Evolutionary conservation across 92 coral and sea anemone genomes (phyloP).

Genomic region (Meandrina meandrites): DNA sequence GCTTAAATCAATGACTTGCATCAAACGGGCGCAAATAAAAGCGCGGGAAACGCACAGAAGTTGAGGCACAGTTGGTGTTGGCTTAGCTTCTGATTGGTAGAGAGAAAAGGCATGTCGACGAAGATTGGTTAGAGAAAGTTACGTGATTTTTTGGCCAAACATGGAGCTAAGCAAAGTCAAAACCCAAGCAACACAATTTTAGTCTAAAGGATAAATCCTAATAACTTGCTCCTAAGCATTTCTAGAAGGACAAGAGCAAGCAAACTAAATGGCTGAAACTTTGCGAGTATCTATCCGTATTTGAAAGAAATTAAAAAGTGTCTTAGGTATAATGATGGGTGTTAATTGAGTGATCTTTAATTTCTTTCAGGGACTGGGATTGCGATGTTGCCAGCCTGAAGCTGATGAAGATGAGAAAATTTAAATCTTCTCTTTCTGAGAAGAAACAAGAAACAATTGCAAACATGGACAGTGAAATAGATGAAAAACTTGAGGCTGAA

Average conservation of each 20-base stretch:
- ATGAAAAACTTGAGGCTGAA: conserved; percentile 1
- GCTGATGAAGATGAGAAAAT: conserved; percentile 78
- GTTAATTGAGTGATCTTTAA: background rate
- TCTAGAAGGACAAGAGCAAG: background rate
- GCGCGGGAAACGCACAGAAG: background rate
- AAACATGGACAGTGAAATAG: background rate
- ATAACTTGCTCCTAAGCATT: background rate
- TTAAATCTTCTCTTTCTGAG: conserved; percentile 37
- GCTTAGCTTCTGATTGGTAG: background rate
- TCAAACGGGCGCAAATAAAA: background rate
- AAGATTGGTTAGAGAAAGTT: background rate
- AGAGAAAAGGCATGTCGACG: background rate
- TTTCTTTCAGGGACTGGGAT: conserved; percentile 80
- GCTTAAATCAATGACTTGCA: background rate
- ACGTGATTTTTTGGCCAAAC: too few relatives aligned
- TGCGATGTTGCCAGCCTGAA: conserved; percentile 76
- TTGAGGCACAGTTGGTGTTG: background rate
- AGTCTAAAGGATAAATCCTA: too few relatives aligned
- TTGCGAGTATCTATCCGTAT: background rate
- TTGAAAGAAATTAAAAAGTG: too few relatives aligned
- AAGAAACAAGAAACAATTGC: conserved; percentile 21
- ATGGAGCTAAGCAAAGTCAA: too few relatives aligned
- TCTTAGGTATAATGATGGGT: background rate
- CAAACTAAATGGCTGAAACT: background rate
- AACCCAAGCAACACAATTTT: too few relatives aligned